Conservation (phyloP, 2,113 vertebrate genomes). For the Cacatua alba region DNA sequence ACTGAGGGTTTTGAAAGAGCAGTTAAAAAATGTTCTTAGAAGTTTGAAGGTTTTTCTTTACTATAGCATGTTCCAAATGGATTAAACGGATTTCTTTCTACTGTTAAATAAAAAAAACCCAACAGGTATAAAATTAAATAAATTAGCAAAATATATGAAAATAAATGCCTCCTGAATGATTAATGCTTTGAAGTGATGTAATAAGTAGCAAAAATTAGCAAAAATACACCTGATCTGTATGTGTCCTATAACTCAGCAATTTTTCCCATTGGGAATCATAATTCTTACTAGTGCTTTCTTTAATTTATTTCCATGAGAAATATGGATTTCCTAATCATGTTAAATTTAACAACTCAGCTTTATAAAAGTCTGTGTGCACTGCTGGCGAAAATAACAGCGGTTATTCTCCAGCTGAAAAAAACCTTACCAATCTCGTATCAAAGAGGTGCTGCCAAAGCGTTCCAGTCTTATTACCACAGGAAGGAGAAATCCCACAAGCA, state of each 20-base stretch:
- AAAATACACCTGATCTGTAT: not conserved
- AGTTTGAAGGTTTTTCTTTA: not conserved
- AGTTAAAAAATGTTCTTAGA: not conserved
- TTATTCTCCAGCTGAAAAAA: not conserved
- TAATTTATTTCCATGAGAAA: not conserved
- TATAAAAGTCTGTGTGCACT: not conserved
- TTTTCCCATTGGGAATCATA: not conserved
- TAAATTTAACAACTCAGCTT: not conserved
- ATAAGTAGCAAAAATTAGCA: not conserved
- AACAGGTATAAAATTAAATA: not conserved
- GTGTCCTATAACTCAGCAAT: not conserved
- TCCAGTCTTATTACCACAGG: not conserved
- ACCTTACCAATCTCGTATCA: fast-evolving
- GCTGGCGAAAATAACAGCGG: not conserved
- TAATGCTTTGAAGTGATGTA: not conserved
- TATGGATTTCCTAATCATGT: not conserved
- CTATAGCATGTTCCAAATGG: not conserved
- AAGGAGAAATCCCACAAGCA: not conserved
- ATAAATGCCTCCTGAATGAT: not conserved
- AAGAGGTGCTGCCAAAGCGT: not conserved
- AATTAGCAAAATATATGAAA: not conserved
- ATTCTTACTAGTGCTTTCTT: not conserved
- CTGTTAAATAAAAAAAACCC: not conserved
- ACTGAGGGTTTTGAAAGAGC: not conserved
- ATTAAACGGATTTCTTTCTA: not conserved